phyloP scores from a whole-genome alignment of 2,113 vertebrate genomes.

The Paracanthobrama guichenoti region DNA sequence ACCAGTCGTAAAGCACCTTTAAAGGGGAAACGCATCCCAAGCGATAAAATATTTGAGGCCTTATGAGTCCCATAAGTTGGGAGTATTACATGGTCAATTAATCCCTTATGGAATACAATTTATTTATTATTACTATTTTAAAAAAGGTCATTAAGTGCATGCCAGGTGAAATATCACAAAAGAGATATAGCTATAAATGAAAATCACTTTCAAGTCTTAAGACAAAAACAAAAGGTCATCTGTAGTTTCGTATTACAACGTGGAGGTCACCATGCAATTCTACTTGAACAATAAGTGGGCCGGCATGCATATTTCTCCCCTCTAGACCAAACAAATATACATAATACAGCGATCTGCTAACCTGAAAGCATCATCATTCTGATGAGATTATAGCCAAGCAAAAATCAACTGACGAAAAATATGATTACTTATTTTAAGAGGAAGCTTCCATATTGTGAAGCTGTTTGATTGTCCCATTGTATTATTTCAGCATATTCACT shows the following conservation, averaged over 20 bases:
- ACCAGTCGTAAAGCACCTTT: conserved; percentile 95
- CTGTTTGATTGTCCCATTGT: conserved; percentile 56
- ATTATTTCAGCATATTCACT: conserved; percentile 45
- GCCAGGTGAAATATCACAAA: conserved; percentile 63
- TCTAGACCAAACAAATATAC: conserved; percentile 62
- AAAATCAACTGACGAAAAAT: conserved; percentile 15
- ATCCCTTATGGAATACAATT: conserved; percentile 50
- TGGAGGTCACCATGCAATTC: conserved; percentile 51
- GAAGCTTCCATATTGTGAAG: conserved; percentile 50
- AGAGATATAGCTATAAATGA: conserved; percentile 10
- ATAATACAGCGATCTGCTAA: conserved; percentile 40
- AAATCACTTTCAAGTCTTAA: conserved; percentile 35
- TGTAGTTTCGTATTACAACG: conserved; percentile 22
- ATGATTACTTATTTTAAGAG: conserved; percentile 19
- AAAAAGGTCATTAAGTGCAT: conserved; percentile 65
- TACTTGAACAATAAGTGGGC: conserved; percentile 47
- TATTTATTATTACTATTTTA: conserved; percentile 44
- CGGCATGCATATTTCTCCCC: conserved; percentile 69
- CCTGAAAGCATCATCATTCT: conserved; percentile 37
- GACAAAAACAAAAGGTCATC: conserved; percentile 36
- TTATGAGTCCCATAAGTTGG: conserved; percentile 85
- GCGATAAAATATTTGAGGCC: conserved; percentile 81
- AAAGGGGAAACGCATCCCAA: conserved; percentile 79
- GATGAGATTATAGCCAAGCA: conserved; percentile 28
- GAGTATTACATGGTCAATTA: conserved; percentile 61